These are phyloP conservation scores for Drosophila incognita DNA, from an alignment of 2,888 invertebrate genomes.

Conservation along the genomic window DNA sequence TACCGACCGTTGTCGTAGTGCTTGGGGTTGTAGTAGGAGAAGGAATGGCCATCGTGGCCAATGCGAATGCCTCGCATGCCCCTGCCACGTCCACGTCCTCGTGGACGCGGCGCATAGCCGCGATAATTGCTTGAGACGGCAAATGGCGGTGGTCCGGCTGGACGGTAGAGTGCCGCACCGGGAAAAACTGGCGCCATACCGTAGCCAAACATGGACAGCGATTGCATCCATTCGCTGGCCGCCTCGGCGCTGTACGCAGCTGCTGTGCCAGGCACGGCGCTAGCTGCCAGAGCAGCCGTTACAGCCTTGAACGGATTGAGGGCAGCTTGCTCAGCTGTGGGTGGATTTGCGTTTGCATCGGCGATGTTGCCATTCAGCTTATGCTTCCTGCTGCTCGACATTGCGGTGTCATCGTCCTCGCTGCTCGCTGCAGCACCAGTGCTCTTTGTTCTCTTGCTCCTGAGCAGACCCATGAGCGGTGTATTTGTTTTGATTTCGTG, in stretches of 20 bases:
- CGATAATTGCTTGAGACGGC: constrained; percentile 81
- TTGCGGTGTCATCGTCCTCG: constrained; percentile 63
- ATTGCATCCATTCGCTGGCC: constrained; percentile 84
- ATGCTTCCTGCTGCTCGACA: constrained; percentile 36
- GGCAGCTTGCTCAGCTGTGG: constrained; percentile 45
- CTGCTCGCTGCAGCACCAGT: constrained; percentile 61
- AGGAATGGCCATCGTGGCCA: constrained; percentile 69
- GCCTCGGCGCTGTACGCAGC: constrained; percentile 76
- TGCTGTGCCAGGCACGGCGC: constrained; percentile 62
- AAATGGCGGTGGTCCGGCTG: constrained; percentile 61
- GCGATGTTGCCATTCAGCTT: constrained; percentile 64
- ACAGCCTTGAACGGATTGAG: constrained; percentile 83
- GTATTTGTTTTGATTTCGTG: constrained; percentile 82
- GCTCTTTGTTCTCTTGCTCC: constrained; percentile 60
- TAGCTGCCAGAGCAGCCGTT: constrained; percentile 75
- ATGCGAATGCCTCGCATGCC: constrained; percentile 63
- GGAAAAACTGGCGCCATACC: constrained; percentile 80
- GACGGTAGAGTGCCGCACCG: constrained; percentile 81
- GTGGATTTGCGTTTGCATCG: constrained; percentile 47
- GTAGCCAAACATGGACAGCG: constrained; percentile 83
- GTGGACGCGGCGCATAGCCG: constrained; percentile 82
- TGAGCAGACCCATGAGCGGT: constrained; percentile 79
- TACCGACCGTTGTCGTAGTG: constrained; percentile 86
- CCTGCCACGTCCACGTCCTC: constrained; percentile 84
- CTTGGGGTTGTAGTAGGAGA: constrained; percentile 84